Percentiles rank a stretch among this genome's conserved stretches.
These are phyloP conservation scores for Diadema setosum DNA, from an alignment of 35 echinoderm and acorn worm species.

Conservation along the genomic window DNA sequence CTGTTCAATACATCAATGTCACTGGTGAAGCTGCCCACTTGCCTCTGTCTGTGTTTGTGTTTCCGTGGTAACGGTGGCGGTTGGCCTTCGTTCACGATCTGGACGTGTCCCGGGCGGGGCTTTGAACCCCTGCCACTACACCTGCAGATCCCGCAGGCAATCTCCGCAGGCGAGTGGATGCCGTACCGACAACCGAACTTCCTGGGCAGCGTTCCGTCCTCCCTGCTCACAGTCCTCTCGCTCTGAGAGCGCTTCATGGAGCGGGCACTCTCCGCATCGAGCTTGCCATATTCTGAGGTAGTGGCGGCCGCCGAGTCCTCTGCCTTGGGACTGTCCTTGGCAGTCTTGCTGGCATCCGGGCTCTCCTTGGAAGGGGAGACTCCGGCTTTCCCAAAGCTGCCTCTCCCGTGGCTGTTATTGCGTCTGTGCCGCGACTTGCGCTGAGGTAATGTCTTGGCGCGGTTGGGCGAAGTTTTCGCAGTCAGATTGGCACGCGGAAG, in stretches of 20 bases:
- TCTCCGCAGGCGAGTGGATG: conserved; percentile 5
- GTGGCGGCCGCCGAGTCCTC: background rate
- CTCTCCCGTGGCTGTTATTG: conserved; percentile 77
- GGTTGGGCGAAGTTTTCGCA: conserved; percentile 23
- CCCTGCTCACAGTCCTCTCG: background rate
- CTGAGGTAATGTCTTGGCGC: conserved; percentile 63
- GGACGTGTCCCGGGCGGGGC: conserved; percentile 3
- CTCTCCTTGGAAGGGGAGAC: conserved; percentile 4
- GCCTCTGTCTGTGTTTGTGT: conserved; percentile 6
- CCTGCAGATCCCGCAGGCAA: background rate
- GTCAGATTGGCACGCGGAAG: conserved; percentile 36
- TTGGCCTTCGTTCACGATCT: conserved; percentile 9
- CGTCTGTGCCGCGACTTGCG: conserved; percentile 69
- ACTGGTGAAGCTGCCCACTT: conserved; percentile 23
- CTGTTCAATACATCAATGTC: conserved; percentile 91
- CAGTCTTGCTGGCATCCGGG: background rate
- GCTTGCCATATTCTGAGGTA: background rate
- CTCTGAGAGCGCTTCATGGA: conserved; percentile 9
- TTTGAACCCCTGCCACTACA: background rate
- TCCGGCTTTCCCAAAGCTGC: conserved; percentile 32
- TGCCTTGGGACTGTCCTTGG: background rate
- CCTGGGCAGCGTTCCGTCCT: background rate
- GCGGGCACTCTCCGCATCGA: background rate
- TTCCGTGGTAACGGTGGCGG: background rate
- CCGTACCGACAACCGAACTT: background rate